A percentile compares a stretch with the other conserved stretches of the same genome.
Conservation (phyloP, 2,797 vertebrate genomes). For the Enteromius mattozi region DNA sequence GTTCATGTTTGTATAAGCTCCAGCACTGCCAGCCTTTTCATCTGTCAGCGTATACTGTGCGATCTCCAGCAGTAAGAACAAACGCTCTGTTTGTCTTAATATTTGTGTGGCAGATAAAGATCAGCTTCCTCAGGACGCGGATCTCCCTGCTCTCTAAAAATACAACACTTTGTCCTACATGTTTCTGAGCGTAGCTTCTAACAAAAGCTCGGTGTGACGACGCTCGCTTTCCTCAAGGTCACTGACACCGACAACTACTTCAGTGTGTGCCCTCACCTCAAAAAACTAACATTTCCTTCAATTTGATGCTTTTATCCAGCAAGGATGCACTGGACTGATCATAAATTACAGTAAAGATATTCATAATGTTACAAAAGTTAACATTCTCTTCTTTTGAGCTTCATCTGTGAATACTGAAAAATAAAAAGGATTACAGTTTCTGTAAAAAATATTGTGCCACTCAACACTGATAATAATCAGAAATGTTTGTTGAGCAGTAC, state of each 20-base stretch:
- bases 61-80: constrained; percentile 55
- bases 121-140: constrained; percentile 58
- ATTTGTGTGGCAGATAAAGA: constrained; percentile 46
- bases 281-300: not conserved
- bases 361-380: not conserved
- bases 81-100: constrained; percentile 36
- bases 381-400: not conserved
- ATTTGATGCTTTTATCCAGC: not conserved
- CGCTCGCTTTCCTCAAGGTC: constrained; percentile 28
- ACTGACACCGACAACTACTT: not conserved
- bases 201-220: constrained; percentile 50
- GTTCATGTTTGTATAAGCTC: constrained; percentile 44
- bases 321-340: not conserved
- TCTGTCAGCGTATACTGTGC: constrained; percentile 40
- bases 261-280: not conserved
- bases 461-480: not conserved
- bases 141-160: constrained; percentile 56
- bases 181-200: constrained; percentile 29
- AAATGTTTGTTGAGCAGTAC: not conserved
- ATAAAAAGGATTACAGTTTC: not conserved
- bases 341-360: not conserved
- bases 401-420: not conserved
- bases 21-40: constrained; percentile 42
- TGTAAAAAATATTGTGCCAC: not conserved
- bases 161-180: constrained; percentile 49